Conservation (phyloP, 2,113 vertebrate genomes). For the Oncorhynchus mykiss region DNA sequence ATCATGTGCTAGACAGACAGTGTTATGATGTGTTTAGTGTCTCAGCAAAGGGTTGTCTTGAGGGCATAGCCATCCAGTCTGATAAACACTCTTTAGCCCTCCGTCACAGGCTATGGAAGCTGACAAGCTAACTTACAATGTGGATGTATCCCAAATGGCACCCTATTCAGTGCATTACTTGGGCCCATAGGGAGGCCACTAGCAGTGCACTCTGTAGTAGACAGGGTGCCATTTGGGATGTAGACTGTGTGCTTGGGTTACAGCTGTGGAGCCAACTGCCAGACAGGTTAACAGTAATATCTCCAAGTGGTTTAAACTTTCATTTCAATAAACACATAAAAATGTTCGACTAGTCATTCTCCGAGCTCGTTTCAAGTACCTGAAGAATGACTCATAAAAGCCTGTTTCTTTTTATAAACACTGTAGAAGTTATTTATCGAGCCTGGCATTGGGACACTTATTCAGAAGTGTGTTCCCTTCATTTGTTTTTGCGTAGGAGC, state of each 20-base stretch:
- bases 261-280: slow-evolving; percentile 41
- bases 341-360: slow-evolving; percentile 59
- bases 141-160: too few species aligned
- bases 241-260: slow-evolving; percentile 49
- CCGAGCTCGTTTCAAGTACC: slow-evolving; percentile 53
- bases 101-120: slow-evolving; percentile 44
- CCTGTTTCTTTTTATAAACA: slow-evolving; percentile 89
- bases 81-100: slow-evolving; percentile 67
- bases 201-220: too few species aligned
- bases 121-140: slow-evolving; percentile 45
- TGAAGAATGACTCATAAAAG: slow-evolving; percentile 74
- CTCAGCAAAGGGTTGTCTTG: slow-evolving; percentile 47
- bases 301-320: slow-evolving; percentile 61
- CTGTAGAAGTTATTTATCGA: slow-evolving; percentile 86
- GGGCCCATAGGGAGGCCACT: too few species aligned
- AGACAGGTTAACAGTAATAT: slow-evolving; percentile 72
- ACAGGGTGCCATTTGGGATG: too few species aligned
- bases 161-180: too few species aligned
- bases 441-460: slow-evolving; percentile 78
- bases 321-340: slow-evolving; percentile 73
- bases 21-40: slow-evolving; percentile 65
- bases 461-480: slow-evolving; percentile 70
- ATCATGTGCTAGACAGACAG: slow-evolving; percentile 56
- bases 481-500: slow-evolving; percentile 80
- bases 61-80: slow-evolving; percentile 58